Evolutionary conservation across 2,888 invertebrate species (phyloP).

Genomic region (Oeneis ivallda): DNA sequence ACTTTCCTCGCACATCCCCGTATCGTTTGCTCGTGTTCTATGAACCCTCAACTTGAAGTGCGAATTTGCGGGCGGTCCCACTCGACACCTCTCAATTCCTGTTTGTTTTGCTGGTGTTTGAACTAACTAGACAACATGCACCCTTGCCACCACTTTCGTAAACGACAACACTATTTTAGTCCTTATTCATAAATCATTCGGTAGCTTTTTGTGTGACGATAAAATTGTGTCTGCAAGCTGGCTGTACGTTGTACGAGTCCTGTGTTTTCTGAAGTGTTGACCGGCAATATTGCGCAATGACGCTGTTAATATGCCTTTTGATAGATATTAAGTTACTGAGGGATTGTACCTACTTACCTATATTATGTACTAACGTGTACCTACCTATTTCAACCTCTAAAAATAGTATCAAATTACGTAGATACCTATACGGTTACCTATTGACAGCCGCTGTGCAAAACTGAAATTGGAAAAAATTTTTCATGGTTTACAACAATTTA

Average conservation of each 20-base stretch:
- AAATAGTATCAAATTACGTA: background rate
- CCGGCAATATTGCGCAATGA: constrained; percentile 46
- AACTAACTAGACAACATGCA: constrained; percentile 43
- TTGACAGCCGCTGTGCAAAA: no score
- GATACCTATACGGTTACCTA: background rate
- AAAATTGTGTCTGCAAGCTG: background rate
- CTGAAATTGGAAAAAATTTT: no score
- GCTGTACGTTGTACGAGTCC: constrained; percentile 27
- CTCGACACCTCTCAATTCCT: constrained; percentile 45
- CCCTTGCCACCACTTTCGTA: constrained; percentile 5
- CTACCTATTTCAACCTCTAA: background rate
- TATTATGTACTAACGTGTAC: background rate
- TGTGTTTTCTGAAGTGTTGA: constrained; percentile 45
- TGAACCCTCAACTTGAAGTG: constrained; percentile 50
- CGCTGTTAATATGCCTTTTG: constrained; percentile 42
- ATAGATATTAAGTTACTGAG: constrained; percentile 46
- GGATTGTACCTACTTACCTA: constrained; percentile 15
- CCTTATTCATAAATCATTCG: constrained; percentile 13
- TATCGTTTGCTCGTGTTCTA: constrained; percentile 44
- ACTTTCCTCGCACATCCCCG: constrained; percentile 38
- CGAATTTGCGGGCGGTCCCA: constrained; percentile 71
- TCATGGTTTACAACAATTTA: no score
- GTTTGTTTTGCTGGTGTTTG: constrained; percentile 70
- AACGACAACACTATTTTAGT: constrained; percentile 25
- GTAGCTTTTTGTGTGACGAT: constrained; percentile 18